A percentile compares a stretch with the other conserved stretches of the same genome.
Evolutionary conservation across 2,888 invertebrate species (phyloP).

Genomic region (Salpingus planirostris): DNA sequence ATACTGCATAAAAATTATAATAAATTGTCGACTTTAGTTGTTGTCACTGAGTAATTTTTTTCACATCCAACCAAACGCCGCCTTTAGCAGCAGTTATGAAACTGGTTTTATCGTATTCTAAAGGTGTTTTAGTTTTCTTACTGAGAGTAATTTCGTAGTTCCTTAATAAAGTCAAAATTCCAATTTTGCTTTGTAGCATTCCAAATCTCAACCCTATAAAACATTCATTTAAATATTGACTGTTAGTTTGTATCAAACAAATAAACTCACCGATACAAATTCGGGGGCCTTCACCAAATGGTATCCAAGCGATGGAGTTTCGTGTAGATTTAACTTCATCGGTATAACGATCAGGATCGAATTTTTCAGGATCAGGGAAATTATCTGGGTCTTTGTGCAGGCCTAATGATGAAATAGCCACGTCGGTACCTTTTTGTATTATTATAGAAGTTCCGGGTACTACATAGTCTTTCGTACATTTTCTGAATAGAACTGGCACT

Average conservation of each 20-base stretch:
- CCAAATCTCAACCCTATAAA: conserved; percentile 31
- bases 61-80: conserved; percentile 23
- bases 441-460: conserved; percentile 27
- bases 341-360: conserved; percentile 19
- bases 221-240: no score
- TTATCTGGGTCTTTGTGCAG: conserved; percentile 19
- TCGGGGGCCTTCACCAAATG: conserved; percentile 34
- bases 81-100: conserved; percentile 16
- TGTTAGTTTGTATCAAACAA: no score
- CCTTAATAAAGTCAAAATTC: conserved; percentile 18
- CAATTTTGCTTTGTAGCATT: conserved; percentile 28
- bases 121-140: conserved; percentile 21
- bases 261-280: conserved; percentile 29
- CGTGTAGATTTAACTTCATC: conserved; percentile 11
- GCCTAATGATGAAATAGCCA: conserved; percentile 27
- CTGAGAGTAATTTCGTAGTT: conserved; percentile 24
- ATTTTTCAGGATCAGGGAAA: conserved; percentile 20
- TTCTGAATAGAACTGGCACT: conserved; percentile 19
- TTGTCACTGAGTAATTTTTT: no score
- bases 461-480: conserved; percentile 23
- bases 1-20: no score
- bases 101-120: conserved; percentile 16
- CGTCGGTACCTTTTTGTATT: conserved; percentile 29
- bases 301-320: conserved; percentile 19
- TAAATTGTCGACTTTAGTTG: no score